Percentiles rank a stretch among this genome's conserved stretches.
Evolutionary conservation across 2,797 vertebrate species (phyloP).

Genomic region (Chaunax sp.): DNA sequence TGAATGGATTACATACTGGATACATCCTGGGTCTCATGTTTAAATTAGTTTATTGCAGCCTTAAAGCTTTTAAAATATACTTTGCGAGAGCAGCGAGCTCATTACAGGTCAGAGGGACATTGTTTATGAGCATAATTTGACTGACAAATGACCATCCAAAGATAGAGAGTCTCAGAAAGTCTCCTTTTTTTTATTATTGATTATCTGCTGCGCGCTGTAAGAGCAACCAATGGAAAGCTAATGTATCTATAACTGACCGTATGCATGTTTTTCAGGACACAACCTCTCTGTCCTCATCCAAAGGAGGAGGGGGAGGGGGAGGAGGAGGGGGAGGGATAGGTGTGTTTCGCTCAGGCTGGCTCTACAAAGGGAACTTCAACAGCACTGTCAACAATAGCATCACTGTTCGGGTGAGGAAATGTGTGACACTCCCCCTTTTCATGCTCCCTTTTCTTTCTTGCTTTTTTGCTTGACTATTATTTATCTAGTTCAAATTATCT

Average conservation of each 20-base stretch:
- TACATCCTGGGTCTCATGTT: slow-evolving; percentile 46
- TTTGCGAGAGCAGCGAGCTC: slow-evolving; percentile 38
- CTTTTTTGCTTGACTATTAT: too few relatives aligned
- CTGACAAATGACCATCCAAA: slow-evolving; percentile 24
- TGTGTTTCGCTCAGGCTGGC: slow-evolving; percentile 97
- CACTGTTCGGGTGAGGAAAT: slow-evolving; percentile 93
- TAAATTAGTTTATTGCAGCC: slow-evolving; percentile 56
- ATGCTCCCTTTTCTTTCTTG: neutral
- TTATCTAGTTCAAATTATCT: too few relatives aligned
- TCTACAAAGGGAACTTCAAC: slow-evolving; percentile 99
- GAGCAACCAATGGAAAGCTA: slow-evolving; percentile 16
- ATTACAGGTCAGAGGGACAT: slow-evolving; percentile 39
- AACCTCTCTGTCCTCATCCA: slow-evolving; percentile 96
- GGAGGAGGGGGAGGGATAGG: slow-evolving; percentile 87
- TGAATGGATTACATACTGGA: slow-evolving; percentile 45
- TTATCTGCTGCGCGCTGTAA: slow-evolving; percentile 17
- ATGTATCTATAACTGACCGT: slow-evolving; percentile 11
- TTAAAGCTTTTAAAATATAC: slow-evolving; percentile 53
- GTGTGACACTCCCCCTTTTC: slow-evolving; percentile 2
- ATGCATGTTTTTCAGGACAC: slow-evolving; percentile 87
- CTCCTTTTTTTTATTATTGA: slow-evolving; percentile 40
- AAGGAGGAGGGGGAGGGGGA: slow-evolving; percentile 88
- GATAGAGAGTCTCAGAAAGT: slow-evolving; percentile 22
- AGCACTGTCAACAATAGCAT: slow-evolving; percentile 98
- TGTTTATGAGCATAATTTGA: slow-evolving; percentile 42